Base-by-base conservation (phyloP, 2,113 vertebrate genomes). In the Barnardius zonarius region DNA sequence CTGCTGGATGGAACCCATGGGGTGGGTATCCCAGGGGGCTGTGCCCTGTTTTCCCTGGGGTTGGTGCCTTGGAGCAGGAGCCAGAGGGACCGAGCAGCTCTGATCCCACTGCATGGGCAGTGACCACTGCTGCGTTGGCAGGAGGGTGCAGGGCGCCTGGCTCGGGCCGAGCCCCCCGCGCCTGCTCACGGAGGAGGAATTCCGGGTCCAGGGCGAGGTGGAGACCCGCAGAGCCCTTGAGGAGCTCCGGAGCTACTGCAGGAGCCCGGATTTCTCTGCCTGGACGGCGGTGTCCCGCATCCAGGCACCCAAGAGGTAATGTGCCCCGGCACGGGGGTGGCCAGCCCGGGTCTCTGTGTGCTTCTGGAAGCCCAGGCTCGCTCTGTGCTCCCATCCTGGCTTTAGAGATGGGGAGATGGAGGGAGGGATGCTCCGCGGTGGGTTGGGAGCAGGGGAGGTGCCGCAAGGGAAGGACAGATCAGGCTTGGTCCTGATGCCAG, bases 181-280 rank as follows among this genome's bases (percentile, higher is more conserved):
- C 35, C 98, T 99, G 86, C 96, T 99, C 91, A 99, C 99, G 0
- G 99, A 99, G 95, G 99, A 99, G 86, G 99, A 99, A 63, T 99
- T 98, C 96, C 98, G 98, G 74, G 94, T 98, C 55, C 98, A 99
- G 96, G 99, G 97, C 0, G 98, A 99, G 94, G 97, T 98, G 72
- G 99, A 99, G 98, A 99, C 99, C 0, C 97, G 88, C 44, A 98
- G 63, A 24, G 99, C 99, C 44, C 98, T 99, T 28, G 98, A 98
- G 9, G 98, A 99, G 41, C 98, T 99, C 63, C 97, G 99, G 43
- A 97, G 93, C 57, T 97, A 97, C 96, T 99, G 99, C 95, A 96
- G 64, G 82, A 99, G 99, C 97, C 99, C 99, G 0, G 98, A 99
- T 9, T 99, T 98, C 97, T 98, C 98, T 44, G 97, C 98, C 9